Evolutionary conservation across 1,140 invertebrate species (phyloP).

Genomic region (Nasonia giraulti): DNA sequence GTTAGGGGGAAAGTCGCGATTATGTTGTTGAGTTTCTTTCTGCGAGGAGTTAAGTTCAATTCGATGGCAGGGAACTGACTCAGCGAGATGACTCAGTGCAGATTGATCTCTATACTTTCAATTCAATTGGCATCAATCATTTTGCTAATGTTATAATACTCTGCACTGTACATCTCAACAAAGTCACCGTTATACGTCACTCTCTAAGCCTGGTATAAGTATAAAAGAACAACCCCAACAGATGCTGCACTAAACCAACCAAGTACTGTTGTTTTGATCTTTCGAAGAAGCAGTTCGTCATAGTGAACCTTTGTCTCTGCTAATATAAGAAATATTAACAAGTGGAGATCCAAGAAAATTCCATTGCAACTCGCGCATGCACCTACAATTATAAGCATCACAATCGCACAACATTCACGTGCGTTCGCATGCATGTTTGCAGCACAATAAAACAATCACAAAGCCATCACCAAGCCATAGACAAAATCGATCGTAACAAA

Average conservation of each 20-base stretch:
- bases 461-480: slow-evolving; percentile 27
- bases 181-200: slow-evolving; percentile 30
- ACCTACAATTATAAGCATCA: not conserved
- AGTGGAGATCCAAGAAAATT: not conserved
- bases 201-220: slow-evolving; percentile 28
- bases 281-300: slow-evolving; percentile 40
- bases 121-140: too few species aligned
- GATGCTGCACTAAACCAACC: slow-evolving; percentile 25
- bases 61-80: too few species aligned
- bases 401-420: not conserved
- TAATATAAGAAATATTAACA: not conserved
- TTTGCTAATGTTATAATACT: not conserved
- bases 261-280: slow-evolving; percentile 8
- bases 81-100: not conserved
- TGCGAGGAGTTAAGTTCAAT: not conserved
- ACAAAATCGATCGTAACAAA: slow-evolving; percentile 16
- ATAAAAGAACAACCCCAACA: not conserved
- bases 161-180: not conserved
- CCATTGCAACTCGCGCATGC: slow-evolving; percentile 15
- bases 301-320: slow-evolving; percentile 35
- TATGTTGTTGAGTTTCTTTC: not conserved
- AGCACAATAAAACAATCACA: not conserved
- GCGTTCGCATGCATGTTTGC: not conserved
- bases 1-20: not conserved
- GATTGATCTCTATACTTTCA: not conserved